Conservation (phyloP, 2,888 invertebrate genomes). For the Chrysolina oricalcia region DNA sequence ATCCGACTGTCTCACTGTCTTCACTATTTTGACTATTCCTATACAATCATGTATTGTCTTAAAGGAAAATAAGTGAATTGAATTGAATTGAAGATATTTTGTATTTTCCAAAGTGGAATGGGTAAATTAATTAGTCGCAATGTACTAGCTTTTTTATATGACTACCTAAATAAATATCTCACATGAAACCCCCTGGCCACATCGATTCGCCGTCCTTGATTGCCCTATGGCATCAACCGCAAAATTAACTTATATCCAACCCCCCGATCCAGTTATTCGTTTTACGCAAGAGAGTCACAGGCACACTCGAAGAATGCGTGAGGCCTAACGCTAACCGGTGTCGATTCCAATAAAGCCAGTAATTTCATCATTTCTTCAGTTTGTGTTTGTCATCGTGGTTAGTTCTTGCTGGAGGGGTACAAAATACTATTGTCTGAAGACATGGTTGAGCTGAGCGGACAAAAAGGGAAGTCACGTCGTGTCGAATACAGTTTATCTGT, state of each 20-base stretch:
- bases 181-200: background rate
- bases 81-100: too few species aligned
- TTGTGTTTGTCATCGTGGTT: constrained; percentile 48
- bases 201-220: background rate
- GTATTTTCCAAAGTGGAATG: too few species aligned
- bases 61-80: too few species aligned
- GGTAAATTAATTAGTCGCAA: too few species aligned
- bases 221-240: constrained; percentile 27
- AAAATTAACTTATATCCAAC: constrained; percentile 33
- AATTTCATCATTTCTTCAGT: constrained; percentile 52
- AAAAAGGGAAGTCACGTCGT: background rate
- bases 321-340: constrained; percentile 39
- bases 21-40: too few species aligned
- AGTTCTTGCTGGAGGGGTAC: constrained; percentile 20
- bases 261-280: constrained; percentile 10
- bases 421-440: constrained; percentile 27
- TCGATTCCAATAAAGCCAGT: constrained; percentile 50
- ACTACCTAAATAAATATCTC: background rate
- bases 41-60: too few species aligned
- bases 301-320: constrained; percentile 21
- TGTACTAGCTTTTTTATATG: too few species aligned
- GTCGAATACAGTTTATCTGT: background rate
- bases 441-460: constrained; percentile 7
- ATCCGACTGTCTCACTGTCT: too few species aligned
- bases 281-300: constrained; percentile 5